Evolutionary conservation across 2,888 invertebrate genomes (phyloP).

Genomic region (Xylota sylvarum): DNA sequence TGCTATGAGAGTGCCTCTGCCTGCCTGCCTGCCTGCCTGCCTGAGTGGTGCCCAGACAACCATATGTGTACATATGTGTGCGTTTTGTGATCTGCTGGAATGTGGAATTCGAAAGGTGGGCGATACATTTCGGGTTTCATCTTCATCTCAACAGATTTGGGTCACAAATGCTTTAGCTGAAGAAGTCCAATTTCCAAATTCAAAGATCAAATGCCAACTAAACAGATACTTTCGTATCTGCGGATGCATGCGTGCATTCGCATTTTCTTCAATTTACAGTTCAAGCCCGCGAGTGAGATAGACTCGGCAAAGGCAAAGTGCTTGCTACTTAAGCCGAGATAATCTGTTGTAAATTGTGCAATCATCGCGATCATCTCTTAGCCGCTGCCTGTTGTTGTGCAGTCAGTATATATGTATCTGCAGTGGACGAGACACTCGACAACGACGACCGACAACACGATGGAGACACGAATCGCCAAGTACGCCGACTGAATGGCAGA

Average conservation of each 20-base stretch:
- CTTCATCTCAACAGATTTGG: conserved; percentile 31
- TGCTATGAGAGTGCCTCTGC: conserved; percentile 59
- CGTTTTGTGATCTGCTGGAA: conserved; percentile 24
- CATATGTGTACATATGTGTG: background rate
- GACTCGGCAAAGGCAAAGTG: conserved; percentile 58
- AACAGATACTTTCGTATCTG: conserved; percentile 34
- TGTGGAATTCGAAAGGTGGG: conserved; percentile 69
- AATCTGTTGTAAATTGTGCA: conserved; percentile 76
- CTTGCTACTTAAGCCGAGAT: conserved; percentile 73
- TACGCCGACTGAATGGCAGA: conserved; percentile 68
- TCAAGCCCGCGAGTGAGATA: conserved; percentile 8
- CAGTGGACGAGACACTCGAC: conserved; percentile 78
- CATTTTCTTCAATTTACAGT: conserved; percentile 57
- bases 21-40: conserved; percentile 14
- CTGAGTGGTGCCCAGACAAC: conserved; percentile 43
- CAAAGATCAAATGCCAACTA: conserved; percentile 7
- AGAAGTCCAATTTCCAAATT: conserved; percentile 17
- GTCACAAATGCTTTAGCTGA: conserved; percentile 46
- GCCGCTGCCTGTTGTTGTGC: conserved; percentile 39
- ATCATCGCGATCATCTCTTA: conserved; percentile 77
- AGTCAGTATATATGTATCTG: conserved; percentile 77
- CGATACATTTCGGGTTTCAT: conserved; percentile 39
- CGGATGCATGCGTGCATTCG: conserved; percentile 66
- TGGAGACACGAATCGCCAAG: conserved; percentile 50
- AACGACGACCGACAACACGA: conserved; percentile 78